Base-by-base conservation (phyloP, 2,888 invertebrate species). In the Phengaris alcon region DNA sequence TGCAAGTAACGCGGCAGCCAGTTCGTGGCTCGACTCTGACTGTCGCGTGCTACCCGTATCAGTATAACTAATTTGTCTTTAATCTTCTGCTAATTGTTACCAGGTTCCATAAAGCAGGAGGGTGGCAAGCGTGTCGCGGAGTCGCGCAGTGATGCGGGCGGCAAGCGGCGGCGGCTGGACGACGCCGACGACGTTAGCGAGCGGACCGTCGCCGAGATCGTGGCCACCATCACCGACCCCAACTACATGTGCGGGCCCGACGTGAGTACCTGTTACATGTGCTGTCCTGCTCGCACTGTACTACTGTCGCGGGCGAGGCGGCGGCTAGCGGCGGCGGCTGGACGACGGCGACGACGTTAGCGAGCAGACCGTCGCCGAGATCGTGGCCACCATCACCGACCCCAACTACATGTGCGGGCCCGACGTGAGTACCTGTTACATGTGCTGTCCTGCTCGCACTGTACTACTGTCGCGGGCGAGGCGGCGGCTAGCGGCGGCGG, bases 351-450 rank as follows among this genome's bases (percentile, higher is more conserved):
- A 48, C 48, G 48, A 48, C 48, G 48, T 48, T 6, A 48, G 48
- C 48, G 48, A 48, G 48, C 48, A 6, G 3, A 48, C 48, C 48
- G 48, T 48, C 48, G 48, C 48, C 48, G 48, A 48, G 48, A 48
- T 48, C 48, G 2, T 48, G 3, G 48, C 48, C 48, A 48, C 48
- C 48, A 48, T 48, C 48, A 48, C 48, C 48, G 48, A 48, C 86
- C 97, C 97, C 0, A 96, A 96, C n/a, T 96, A 97, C 79, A 97
- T 97, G 95, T 96, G 96, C 76, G 97, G 97, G 3, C 96, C 97
- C 2, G 97, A 97, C 86, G 97, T 96, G 82, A 91, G 94, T 87
- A 75, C 2, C 35, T 35, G 35, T 35, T 35, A 1, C 52, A 57
- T 51, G 35, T 35, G 12, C 64, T 12, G 64, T 64, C 64, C 35